Conservation (phyloP, 2,888 invertebrate species). For the Adelognathus sp. region DNA sequence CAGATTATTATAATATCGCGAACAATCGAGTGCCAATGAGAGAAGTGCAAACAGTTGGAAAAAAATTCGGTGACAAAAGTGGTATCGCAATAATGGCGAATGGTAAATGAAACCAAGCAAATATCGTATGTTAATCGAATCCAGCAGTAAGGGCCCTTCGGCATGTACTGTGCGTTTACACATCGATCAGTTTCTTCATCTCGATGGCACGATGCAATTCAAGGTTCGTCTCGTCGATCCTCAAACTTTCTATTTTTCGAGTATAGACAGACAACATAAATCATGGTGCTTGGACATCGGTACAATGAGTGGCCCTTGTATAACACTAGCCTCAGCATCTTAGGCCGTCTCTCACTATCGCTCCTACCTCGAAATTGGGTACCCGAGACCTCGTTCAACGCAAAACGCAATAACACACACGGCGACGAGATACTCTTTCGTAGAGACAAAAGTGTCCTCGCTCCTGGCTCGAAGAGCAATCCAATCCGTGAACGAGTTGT, state of each 20-base stretch:
- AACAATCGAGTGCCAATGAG: too few species aligned
- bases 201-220: not conserved
- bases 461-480: slow-evolving; percentile 26
- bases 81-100: not conserved
- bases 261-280: not conserved
- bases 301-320: not conserved
- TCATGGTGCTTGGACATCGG: not conserved
- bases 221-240: not conserved
- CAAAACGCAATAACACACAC: not conserved
- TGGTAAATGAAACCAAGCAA: not conserved
- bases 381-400: not conserved
- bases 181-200: not conserved
- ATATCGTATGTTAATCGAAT: too few species aligned
- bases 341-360: not conserved
- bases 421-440: not conserved
- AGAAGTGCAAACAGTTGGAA: too few species aligned
- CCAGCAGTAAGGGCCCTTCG: too few species aligned
- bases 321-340: not conserved
- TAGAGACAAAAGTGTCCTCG: slow-evolving; percentile 40
- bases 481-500: slow-evolving; percentile 30
- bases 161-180: too few species aligned
- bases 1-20: too few species aligned
- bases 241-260: slow-evolving; percentile 14
- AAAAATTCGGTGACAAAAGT: too few species aligned
- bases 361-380: not conserved